A percentile compares a stretch with the other conserved stretches of the same genome.
These are phyloP conservation scores for Pogonomyrmex californicus DNA, from an alignment of 1,140 invertebrate genomes.

Conservation along the genomic window DNA sequence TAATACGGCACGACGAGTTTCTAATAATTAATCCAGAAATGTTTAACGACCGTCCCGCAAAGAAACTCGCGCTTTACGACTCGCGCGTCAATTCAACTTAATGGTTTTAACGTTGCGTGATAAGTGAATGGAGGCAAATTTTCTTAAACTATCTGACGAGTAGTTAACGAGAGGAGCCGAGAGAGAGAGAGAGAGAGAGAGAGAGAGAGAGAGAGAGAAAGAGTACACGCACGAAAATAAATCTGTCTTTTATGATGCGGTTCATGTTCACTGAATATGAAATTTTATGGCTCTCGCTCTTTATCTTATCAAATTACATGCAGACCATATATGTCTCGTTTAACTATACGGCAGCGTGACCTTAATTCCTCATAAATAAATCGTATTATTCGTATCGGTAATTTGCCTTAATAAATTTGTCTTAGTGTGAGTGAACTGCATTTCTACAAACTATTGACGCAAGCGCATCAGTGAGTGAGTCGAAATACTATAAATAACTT, in stretches of 20 bases:
- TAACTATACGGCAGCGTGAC: slow-evolving; percentile 18
- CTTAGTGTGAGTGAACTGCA: not conserved
- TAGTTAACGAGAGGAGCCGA: not conserved
- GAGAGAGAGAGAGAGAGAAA: not conserved
- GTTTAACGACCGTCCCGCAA: slow-evolving; percentile 14
- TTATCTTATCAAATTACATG: slow-evolving; percentile 27
- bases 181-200: not conserved
- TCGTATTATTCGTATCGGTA: slow-evolving; percentile 2
- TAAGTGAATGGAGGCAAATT: slow-evolving; percentile 21
- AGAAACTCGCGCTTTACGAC: slow-evolving; percentile 16
- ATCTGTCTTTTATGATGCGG: slow-evolving; percentile 26
- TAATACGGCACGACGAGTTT: not conserved
- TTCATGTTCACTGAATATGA: slow-evolving; percentile 1
- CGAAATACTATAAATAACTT: not conserved
- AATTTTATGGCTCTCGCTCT: slow-evolving; percentile 21
- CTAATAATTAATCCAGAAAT: slow-evolving; percentile 42
- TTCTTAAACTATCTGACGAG: slow-evolving; percentile 24
- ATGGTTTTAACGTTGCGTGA: slow-evolving; percentile 29
- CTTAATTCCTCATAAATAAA: slow-evolving; percentile 25
- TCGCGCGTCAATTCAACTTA: slow-evolving; percentile 9
- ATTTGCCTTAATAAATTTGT: slow-evolving; percentile 32
- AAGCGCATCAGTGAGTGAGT: not conserved
- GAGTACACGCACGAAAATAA: slow-evolving; percentile 13
- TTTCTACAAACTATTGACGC: not conserved
- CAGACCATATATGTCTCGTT: slow-evolving; percentile 23